phyloP scores from a whole-genome alignment of 2,888 invertebrate species.

The Eristalinus sepulchralis region DNA sequence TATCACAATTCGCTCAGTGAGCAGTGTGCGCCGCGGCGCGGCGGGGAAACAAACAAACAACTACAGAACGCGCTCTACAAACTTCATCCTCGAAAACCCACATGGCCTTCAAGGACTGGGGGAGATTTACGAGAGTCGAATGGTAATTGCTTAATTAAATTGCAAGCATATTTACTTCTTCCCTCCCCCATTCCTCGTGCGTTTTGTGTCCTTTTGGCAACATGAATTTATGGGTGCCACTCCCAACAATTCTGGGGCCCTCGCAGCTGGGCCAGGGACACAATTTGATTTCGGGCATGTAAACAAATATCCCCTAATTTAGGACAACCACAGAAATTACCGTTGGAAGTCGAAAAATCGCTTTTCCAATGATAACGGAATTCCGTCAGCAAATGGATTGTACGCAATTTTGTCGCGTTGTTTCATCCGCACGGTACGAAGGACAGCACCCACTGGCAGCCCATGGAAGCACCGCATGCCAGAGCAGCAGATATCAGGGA shows the following conservation, averaged over 20 bases:
- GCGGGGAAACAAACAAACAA: background rate
- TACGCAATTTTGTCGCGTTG: background rate
- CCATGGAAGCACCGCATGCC: background rate
- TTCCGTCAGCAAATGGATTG: conserved; percentile 37
- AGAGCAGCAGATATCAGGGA: conserved; percentile 3
- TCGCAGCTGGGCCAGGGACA: background rate
- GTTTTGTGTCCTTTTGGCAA: background rate
- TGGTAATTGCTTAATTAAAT: conserved; percentile 66
- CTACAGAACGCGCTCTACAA: background rate
- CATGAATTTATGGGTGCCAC: conserved; percentile 4
- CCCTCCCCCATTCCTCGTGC: background rate
- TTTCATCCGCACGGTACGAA: no score
- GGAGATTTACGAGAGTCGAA: conserved; percentile 39
- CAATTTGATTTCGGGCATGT: conserved; percentile 44
- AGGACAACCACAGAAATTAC: conserved; percentile 43
- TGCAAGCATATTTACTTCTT: conserved; percentile 28
- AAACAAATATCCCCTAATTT: conserved; percentile 16
- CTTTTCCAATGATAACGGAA: conserved; percentile 53
- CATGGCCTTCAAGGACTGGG: conserved; percentile 34
- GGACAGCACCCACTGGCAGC: background rate
- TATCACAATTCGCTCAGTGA: conserved; percentile 4
- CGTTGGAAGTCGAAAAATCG: conserved; percentile 44
- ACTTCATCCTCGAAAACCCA: background rate
- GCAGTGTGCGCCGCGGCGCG: no score
- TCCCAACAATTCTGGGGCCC: background rate